A percentile compares a stretch with the other conserved stretches of the same genome.
These are phyloP conservation scores for Arion vulgaris DNA, from an alignment of 1,140 invertebrate genomes.

Conservation along the genomic window DNA sequence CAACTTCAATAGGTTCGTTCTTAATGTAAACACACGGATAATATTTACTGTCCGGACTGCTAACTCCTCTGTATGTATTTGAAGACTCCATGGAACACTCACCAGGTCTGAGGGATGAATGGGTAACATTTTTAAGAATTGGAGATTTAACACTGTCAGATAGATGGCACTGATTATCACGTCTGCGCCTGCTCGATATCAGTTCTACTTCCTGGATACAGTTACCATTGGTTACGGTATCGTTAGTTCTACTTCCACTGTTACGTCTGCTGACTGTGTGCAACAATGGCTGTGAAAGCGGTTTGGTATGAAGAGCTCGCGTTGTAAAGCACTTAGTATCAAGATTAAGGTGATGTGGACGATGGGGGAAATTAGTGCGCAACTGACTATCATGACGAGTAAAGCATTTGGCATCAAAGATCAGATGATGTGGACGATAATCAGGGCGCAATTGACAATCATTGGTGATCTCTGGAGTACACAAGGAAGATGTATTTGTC, in stretches of 20 bases:
- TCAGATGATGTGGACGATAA: constrained; percentile 26
- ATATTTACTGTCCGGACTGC: not conserved
- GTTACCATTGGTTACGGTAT: not conserved
- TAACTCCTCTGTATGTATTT: not conserved
- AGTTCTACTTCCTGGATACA: not conserved
- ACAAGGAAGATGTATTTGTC: constrained; percentile 26
- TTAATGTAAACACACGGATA: not conserved
- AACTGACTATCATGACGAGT: not conserved
- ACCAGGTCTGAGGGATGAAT: not conserved
- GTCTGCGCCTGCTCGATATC: not conserved
- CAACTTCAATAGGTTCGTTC: not conserved
- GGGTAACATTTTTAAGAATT: not conserved
- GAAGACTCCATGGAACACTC: no score
- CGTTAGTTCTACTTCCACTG: not conserved
- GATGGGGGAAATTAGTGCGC: not conserved
- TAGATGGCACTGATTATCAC: not conserved
- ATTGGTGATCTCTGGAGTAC: not conserved
- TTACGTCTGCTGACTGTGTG: no score
- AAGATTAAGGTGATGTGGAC: not conserved
- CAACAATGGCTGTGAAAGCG: not conserved
- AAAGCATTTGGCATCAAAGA: no score
- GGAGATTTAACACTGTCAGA: no score
- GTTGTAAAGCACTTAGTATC: not conserved
- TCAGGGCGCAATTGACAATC: constrained; percentile 10
- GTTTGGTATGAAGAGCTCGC: not conserved